These are phyloP conservation scores for Theristicus caerulescens DNA, from an alignment of 2,113 vertebrate genomes.

Conservation along the genomic window DNA sequence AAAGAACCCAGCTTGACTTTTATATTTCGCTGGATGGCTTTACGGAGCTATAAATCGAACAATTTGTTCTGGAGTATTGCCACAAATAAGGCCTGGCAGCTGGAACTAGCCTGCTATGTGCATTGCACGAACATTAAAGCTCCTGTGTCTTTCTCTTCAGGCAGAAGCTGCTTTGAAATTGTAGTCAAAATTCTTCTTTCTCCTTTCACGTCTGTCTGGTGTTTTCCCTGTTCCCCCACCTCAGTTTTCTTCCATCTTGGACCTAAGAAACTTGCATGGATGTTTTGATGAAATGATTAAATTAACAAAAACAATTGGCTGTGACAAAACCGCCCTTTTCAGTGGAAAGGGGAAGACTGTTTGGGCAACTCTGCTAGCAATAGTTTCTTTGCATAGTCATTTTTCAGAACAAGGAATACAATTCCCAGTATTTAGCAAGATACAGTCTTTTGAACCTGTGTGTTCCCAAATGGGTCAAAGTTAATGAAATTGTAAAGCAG, in stretches of 20 bases:
- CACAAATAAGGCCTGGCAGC: slow-evolving; percentile 25
- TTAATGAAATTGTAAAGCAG: background rate
- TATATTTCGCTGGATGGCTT: background rate
- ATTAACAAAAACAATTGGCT: background rate
- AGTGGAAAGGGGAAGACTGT: background rate
- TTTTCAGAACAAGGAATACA: background rate
- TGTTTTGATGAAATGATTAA: background rate
- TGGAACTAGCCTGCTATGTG: background rate
- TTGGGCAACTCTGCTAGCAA: background rate
- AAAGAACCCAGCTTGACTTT: background rate
- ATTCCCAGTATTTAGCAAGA: background rate
- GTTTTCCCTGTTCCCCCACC: background rate
- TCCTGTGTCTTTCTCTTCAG: background rate
- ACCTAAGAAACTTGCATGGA: background rate
- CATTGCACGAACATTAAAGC: background rate
- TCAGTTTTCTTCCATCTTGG: background rate
- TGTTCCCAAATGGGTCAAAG: background rate
- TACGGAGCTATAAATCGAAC: background rate
- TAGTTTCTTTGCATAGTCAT: background rate
- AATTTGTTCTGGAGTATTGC: slow-evolving; percentile 12
- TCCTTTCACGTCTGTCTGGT: background rate
- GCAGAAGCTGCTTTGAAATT: background rate
- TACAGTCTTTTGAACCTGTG: background rate
- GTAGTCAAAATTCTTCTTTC: background rate
- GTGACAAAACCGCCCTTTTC: background rate